Percentiles rank a stretch among this genome's conserved stretches.
Evolutionary conservation across 1,140 invertebrate genomes (phyloP).

Genomic region (Drosophila ambigua): DNA sequence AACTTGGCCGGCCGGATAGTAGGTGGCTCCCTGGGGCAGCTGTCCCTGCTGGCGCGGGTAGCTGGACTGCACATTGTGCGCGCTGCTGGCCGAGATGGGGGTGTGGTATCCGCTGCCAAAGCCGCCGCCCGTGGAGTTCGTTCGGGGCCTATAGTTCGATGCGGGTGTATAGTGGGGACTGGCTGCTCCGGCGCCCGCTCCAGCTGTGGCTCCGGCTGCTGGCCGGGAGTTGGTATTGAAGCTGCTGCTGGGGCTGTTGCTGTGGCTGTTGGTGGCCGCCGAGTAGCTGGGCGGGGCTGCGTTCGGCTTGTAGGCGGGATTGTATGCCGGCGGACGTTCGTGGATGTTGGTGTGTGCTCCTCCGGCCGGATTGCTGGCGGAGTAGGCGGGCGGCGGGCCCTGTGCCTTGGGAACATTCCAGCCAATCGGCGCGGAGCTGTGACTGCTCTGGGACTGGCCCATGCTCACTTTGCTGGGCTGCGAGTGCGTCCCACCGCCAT

Average conservation of each 20-base stretch:
- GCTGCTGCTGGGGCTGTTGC: constrained; percentile 27
- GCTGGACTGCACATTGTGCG: constrained; percentile 68
- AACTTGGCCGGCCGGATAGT: constrained; percentile 57
- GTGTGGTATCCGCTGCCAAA: constrained; percentile 49
- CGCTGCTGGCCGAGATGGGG: constrained; percentile 67
- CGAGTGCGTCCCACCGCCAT: constrained; percentile 36
- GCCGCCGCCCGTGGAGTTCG: constrained; percentile 65
- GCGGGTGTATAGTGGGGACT: constrained; percentile 44
- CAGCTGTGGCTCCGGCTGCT: neutral
- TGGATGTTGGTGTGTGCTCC: constrained; percentile 74
- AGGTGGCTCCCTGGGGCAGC: constrained; percentile 68
- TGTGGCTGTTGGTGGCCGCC: constrained; percentile 52
- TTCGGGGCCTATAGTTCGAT: constrained; percentile 54
- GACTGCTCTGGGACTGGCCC: constrained; percentile 30
- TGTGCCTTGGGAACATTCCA: constrained; percentile 77
- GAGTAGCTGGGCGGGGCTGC: constrained; percentile 52
- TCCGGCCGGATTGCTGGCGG: constrained; percentile 59
- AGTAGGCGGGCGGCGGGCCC: constrained; percentile 75
- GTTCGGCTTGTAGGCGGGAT: constrained; percentile 57
- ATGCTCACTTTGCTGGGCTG: constrained; percentile 25
- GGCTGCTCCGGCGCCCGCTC: constrained; percentile 5
- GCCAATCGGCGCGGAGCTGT: constrained; percentile 50
- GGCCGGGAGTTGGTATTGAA: constrained; percentile 28
- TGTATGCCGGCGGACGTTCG: constrained; percentile 74
- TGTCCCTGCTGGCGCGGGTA: constrained; percentile 64